Evolutionary conservation across 1,140 invertebrate genomes (phyloP).

Genomic region (Formica exsecta): DNA sequence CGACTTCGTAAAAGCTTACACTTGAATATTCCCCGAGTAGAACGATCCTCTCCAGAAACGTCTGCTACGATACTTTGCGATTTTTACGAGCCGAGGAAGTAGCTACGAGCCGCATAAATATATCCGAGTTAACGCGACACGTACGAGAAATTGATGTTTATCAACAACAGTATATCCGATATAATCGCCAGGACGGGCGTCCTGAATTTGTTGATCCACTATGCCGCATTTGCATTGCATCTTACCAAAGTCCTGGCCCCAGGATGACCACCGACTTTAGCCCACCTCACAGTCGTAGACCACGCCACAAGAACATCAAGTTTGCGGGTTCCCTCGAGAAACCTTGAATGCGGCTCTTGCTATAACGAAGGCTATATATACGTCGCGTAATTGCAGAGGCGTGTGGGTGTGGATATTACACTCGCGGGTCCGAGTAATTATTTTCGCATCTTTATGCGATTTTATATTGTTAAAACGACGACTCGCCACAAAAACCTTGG

Average conservation of each 20-base stretch:
- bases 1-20: neutral
- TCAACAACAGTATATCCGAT: conserved; percentile 36
- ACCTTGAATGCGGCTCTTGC: conserved; percentile 65
- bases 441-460: conserved; percentile 57
- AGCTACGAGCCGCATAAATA: conserved; percentile 24
- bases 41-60: conserved; percentile 1
- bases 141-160: conserved; percentile 53
- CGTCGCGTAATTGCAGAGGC: conserved; percentile 64
- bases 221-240: conserved; percentile 37
- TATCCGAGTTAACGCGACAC: conserved; percentile 27
- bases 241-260: conserved; percentile 38
- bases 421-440: conserved; percentile 60
- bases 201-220: conserved; percentile 56
- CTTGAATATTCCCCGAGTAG: conserved; percentile 34
- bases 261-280: conserved; percentile 68
- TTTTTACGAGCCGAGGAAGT: conserved; percentile 27
- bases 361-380: conserved; percentile 56
- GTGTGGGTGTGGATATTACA: conserved; percentile 57
- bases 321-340: conserved; percentile 73
- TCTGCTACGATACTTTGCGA: neutral
- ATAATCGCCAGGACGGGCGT: conserved; percentile 28
- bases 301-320: conserved; percentile 72
- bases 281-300: conserved; percentile 29
- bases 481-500: neutral
- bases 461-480: conserved; percentile 38